These are phyloP conservation scores for Falco concolor DNA, from an alignment of 2,797 vertebrate species.

Conservation along the genomic window DNA sequence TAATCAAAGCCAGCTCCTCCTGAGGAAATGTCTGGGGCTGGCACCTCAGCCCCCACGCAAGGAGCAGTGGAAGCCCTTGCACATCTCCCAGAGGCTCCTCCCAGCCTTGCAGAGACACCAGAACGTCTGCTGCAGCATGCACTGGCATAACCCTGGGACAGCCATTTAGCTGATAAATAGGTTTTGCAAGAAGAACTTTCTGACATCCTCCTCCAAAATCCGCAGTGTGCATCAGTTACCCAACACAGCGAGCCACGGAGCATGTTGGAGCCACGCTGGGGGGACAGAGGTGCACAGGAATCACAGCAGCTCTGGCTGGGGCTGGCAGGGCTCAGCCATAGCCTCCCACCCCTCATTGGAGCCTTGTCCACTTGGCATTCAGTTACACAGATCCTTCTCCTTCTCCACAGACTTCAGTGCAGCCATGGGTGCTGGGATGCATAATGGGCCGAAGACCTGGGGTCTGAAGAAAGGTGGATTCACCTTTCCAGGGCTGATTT, in stretches of 20 bases:
- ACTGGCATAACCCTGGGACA: fast-evolving
- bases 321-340: background rate
- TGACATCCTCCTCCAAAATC: background rate
- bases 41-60: background rate
- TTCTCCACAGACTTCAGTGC: background rate
- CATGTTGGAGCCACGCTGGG: fast-evolving
- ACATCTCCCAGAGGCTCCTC: background rate
- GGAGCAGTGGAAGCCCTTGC: background rate
- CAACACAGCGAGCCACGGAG: background rate
- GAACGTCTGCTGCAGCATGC: background rate
- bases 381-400: background rate
- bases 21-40: background rate
- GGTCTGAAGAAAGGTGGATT: background rate
- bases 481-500: background rate
- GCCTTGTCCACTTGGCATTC: fast-evolving
- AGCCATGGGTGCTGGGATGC: background rate
- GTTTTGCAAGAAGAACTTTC: background rate
- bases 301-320: background rate
- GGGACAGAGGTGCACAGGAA: background rate
- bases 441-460: fast-evolving
- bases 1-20: background rate
- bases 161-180: background rate
- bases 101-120: background rate
- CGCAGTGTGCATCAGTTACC: background rate
- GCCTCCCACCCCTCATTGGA: background rate